Percentiles rank a stretch among this genome's conserved stretches.
Conservation (phyloP, 2,888 invertebrate species). For the Acanthosoma haemorrhoidale region DNA sequence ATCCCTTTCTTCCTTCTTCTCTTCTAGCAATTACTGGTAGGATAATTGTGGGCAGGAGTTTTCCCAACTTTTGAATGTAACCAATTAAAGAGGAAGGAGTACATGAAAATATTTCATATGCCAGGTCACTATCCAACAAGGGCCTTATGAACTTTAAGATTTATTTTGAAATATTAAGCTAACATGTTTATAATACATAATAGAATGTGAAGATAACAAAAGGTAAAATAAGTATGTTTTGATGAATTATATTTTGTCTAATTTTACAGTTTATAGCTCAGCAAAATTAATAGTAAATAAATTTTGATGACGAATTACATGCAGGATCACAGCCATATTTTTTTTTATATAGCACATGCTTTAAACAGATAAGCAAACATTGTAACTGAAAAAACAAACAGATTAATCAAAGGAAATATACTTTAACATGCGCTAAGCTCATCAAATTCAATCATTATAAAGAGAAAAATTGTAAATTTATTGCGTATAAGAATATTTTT, state of each 20-base stretch:
- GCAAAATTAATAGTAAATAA: too few species aligned
- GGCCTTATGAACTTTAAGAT: neutral
- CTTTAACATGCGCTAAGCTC: neutral
- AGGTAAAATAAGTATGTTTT: too few species aligned
- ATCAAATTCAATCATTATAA: neutral
- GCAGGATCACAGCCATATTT: too few species aligned
- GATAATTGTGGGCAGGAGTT: neutral
- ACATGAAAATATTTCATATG: neutral
- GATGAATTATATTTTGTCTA: too few species aligned
- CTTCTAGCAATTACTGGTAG: neutral
- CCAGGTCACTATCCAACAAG: neutral
- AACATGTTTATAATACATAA: too few species aligned
- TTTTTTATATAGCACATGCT: neutral
- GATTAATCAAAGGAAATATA: neutral
- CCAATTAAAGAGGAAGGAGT: neutral
- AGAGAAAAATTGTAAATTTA: neutral
- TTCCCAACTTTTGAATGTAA: neutral
- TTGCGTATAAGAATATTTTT: too few species aligned
- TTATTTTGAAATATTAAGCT: neutral
- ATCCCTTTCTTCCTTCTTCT: conserved; percentile 3
- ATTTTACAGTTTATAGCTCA: too few species aligned
- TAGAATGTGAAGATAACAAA: too few species aligned
- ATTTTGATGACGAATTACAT: too few species aligned
- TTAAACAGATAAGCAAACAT: neutral
- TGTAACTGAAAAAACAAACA: neutral